Evolutionary conservation across 2,113 vertebrate genomes (phyloP).

Genomic region (Sturnus vulgaris): DNA sequence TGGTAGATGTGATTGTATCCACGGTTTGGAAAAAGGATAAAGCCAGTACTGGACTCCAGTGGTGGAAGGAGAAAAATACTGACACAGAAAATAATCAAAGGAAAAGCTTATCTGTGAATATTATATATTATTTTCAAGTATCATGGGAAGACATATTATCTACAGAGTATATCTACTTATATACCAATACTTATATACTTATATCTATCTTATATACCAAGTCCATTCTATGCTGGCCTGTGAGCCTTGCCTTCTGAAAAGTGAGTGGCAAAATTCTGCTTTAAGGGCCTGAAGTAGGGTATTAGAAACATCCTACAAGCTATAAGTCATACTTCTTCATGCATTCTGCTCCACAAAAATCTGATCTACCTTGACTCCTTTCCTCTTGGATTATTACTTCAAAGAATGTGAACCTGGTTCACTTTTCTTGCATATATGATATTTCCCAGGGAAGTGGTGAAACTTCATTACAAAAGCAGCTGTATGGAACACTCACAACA

Average conservation of each 20-base stretch:
- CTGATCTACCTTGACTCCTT: not conserved
- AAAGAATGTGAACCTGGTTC: not conserved
- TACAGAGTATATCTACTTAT: not conserved
- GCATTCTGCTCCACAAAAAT: not conserved
- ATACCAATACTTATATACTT: no score
- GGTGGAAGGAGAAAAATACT: not conserved
- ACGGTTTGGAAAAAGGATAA: not conserved
- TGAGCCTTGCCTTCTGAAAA: rapidly evolving
- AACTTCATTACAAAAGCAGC: not conserved
- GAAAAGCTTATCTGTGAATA: not conserved
- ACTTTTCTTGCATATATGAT: not conserved
- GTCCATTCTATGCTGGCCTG: not conserved
- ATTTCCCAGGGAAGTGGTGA: not conserved
- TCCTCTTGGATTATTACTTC: not conserved
- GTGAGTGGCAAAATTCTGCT: not conserved
- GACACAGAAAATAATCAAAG: not conserved
- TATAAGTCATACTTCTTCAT: rapidly evolving
- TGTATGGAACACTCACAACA: not conserved
- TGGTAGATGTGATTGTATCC: not conserved
- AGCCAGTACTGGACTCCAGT: not conserved
- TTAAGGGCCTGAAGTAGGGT: not conserved
- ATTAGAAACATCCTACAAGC: not conserved
- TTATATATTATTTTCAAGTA: not conserved
- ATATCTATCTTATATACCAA: no score
- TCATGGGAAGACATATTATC: not conserved